Percentiles rank a stretch among this genome's conserved stretches.
Evolutionary conservation across 2,797 vertebrate species (phyloP).

Genomic region (Poecilia wingei): DNA sequence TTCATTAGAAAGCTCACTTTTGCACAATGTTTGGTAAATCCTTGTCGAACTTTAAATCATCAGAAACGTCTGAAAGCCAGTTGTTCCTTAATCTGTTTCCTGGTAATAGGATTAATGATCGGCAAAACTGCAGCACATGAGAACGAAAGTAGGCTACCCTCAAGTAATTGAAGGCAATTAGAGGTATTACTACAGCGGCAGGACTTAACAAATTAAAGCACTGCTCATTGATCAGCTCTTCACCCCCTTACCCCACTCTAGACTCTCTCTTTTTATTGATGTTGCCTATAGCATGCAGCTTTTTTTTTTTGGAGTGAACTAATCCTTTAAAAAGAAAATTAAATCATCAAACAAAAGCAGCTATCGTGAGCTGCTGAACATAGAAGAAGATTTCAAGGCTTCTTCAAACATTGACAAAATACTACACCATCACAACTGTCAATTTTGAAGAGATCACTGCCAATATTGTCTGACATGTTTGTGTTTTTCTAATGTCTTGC

Average conservation of each 20-base stretch:
- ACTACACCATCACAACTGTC: background rate
- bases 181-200: background rate
- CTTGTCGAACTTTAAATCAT: slow-evolving; percentile 11
- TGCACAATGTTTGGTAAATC: slow-evolving; percentile 10
- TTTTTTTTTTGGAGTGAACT: background rate
- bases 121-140: background rate
- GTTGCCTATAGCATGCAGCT: background rate
- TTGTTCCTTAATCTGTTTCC: background rate
- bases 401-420: background rate
- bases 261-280: background rate
- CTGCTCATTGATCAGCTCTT: background rate
- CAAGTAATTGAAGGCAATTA: background rate
- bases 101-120: slow-evolving; percentile 7
- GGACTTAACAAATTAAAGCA: background rate
- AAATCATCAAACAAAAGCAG: background rate
- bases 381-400: background rate
- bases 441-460: background rate
- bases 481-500: slow-evolving; percentile 25
- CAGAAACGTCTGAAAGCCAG: slow-evolving; percentile 5
- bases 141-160: background rate
- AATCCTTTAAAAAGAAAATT: background rate
- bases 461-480: slow-evolving; percentile 6
- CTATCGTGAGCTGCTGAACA: background rate
- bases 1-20: slow-evolving; percentile 7
- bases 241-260: background rate